Conservation (phyloP, 2,888 invertebrate genomes). For the Hedya salicella region DNA sequence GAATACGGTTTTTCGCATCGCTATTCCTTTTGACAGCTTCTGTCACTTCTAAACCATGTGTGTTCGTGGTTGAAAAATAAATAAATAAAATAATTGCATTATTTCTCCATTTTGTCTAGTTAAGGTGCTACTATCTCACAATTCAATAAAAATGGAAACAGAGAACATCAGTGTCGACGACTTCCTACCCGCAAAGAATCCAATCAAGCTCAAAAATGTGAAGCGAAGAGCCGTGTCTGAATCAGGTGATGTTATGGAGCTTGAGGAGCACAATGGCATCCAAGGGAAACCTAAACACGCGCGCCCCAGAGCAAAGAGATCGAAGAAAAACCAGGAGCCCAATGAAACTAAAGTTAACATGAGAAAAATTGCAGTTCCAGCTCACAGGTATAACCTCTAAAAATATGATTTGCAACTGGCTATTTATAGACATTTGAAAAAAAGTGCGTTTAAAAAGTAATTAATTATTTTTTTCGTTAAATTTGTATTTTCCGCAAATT, state of each 20-base stretch:
- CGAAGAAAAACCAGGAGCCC: constrained; percentile 70
- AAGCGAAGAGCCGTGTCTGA: constrained; percentile 81
- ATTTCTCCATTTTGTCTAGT: neutral
- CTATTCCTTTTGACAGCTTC: constrained; percentile 51
- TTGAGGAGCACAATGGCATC: constrained; percentile 88
- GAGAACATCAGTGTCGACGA: constrained; percentile 82
- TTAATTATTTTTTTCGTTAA: no score
- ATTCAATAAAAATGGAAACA: constrained; percentile 67
- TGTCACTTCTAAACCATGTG: constrained; percentile 57
- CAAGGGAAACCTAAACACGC: constrained; percentile 70
- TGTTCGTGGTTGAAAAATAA: constrained; percentile 40
- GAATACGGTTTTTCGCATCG: constrained; percentile 23
- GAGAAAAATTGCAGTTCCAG: constrained; percentile 94
- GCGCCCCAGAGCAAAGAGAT: constrained; percentile 73
- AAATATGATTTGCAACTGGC: constrained; percentile 34
- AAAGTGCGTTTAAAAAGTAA: neutral
- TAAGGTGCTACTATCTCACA: constrained; percentile 5
- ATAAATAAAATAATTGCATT: constrained; percentile 24
- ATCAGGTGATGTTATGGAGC: constrained; percentile 86
- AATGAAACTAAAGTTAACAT: constrained; percentile 86
- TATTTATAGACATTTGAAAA: constrained; percentile 11
- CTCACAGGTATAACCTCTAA: constrained; percentile 87
- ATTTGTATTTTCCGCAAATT: no score
- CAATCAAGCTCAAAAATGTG: constrained; percentile 76
- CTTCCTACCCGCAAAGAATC: constrained; percentile 81